Base-by-base conservation (phyloP, 1,140 invertebrate genomes). In the Odontomachus brunneus region DNA sequence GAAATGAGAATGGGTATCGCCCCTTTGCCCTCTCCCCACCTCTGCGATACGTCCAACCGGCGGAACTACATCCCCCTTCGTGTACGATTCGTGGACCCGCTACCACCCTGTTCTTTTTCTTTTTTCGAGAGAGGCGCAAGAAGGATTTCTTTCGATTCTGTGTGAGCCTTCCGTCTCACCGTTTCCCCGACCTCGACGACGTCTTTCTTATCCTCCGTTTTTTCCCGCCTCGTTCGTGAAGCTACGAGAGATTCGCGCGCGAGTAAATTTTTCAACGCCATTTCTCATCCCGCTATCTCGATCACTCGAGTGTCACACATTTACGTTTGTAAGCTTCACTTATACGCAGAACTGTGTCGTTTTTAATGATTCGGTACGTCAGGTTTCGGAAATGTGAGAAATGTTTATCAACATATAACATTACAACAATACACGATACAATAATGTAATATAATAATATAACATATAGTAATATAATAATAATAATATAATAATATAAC, bases 1-100 rank as follows among this genome's bases (percentile, higher is more conserved):
- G 80, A 53, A 80, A 89, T 75, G 83, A 88, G 86, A 89, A 89
- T 84, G 76, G 71, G 74, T 89, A 88, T 88, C 75, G 74, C 73
- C 71, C 72, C 65, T 81, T 83, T 66, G 24, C 24, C 33, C 49
- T 62, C 67, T 57, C 71, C 51, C 80, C 62, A 3, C 17, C 26
- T 26, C 24, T 19, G 5, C 29, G 49, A 14, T 29, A n/a, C 12
- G 12, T 22, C 29, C 2, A 19, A 26, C 63, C 65, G 53, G 53
- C 60, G 51, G 69, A 85, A n/a, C 26, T 9, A 63, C 73, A 86
- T 73, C 78, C 65, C 73, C 44, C n/a, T 12, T 24, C 51, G 29
- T 26, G n/a, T 15, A 26, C 22, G 38, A 73, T 3, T 26, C 80
- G 85, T 67, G 60, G 66, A 33, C 29, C 62, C 12, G 74, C 82